A percentile compares a stretch with the other conserved stretches of the same genome.
Evolutionary conservation across 2,113 vertebrate genomes (phyloP).

Genomic region (Cheirogaleus medius): DNA sequence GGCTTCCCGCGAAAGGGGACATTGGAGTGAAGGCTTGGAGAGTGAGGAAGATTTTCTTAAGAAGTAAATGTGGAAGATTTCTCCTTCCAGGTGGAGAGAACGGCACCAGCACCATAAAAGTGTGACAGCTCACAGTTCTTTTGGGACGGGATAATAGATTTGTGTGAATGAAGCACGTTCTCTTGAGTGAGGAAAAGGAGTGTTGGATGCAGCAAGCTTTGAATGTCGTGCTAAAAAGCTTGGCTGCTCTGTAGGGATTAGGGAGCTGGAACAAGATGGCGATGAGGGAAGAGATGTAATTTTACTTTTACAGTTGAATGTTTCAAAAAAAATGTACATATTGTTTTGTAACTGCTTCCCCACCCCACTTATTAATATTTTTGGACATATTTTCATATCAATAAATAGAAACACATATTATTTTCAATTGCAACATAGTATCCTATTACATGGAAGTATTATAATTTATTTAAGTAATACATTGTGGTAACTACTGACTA

Average conservation of each 20-base stretch:
- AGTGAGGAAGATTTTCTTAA: background rate
- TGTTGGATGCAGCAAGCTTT: background rate
- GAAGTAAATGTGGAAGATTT: background rate
- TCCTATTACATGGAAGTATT: background rate
- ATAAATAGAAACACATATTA: background rate
- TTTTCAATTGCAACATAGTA: background rate
- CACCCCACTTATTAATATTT: background rate
- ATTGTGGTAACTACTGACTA: no score
- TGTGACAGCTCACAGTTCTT: background rate
- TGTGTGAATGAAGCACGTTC: background rate
- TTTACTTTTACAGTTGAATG: background rate
- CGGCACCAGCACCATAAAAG: background rate
- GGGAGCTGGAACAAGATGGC: background rate
- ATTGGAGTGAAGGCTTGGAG: background rate
- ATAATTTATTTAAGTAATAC: background rate
- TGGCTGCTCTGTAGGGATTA: background rate
- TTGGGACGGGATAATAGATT: background rate
- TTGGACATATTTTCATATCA: background rate
- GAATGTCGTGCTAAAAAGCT: background rate
- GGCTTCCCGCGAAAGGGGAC: background rate
- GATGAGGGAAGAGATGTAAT: background rate
- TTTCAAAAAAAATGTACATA: background rate
- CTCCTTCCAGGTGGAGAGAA: background rate
- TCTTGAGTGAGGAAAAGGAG: background rate
- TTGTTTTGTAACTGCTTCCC: background rate